Conservation (phyloP, 1,140 invertebrate genomes). For the Drosophila tropicalis region DNA sequence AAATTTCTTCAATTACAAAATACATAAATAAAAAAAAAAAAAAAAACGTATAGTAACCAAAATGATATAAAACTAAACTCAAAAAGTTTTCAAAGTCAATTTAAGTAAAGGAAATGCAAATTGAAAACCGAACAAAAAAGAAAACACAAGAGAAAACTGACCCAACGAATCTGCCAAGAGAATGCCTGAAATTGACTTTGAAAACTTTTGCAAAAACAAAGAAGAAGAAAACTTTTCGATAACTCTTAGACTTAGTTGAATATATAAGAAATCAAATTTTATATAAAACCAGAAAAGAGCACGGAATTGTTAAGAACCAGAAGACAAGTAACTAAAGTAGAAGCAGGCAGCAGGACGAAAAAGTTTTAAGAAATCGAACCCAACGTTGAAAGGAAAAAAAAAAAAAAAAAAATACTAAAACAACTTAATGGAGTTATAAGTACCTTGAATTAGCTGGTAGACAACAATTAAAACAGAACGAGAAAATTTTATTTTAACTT, state of each 20-base stretch:
- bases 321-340: conserved; percentile 47
- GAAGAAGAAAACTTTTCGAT: conserved; percentile 18
- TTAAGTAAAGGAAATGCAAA: conserved; percentile 18
- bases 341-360: conserved; percentile 13
- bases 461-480: conserved; percentile 45
- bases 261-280: conserved; percentile 21
- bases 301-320: conserved; percentile 66
- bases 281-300: conserved; percentile 51
- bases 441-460: conserved; percentile 82
- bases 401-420: conserved; percentile 8
- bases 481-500: conserved; percentile 42
- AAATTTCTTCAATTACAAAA: conserved; percentile 42
- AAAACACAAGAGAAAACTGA: conserved; percentile 48
- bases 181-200: conserved; percentile 44
- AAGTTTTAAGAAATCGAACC: conserved; percentile 50
- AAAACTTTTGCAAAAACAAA: conserved; percentile 32
- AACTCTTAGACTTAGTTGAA: neutral
- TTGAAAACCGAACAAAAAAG: conserved; percentile 3
- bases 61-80: conserved; percentile 48
- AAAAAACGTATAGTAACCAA: conserved; percentile 61
- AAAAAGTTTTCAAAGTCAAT: conserved; percentile 48
- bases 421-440: conserved; percentile 80
- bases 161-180: conserved; percentile 47
- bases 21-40: conserved; percentile 38
- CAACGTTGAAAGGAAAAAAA: conserved; percentile 47